Evolutionary conservation across 2,888 invertebrate genomes (phyloP).

Genomic region (Bibio marci): DNA sequence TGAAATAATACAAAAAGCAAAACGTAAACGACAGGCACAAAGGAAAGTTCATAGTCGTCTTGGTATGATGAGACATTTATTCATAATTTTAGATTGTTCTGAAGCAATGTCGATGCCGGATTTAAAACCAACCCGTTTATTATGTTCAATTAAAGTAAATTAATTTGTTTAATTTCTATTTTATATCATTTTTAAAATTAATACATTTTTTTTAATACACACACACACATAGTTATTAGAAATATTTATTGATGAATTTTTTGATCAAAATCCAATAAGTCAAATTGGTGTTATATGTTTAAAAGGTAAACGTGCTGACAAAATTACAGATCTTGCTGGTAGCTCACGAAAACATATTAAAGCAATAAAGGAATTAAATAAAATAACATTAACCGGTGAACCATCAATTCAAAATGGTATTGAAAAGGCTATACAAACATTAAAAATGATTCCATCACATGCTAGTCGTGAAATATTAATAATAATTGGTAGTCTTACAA

Average conservation of each 20-base stretch:
- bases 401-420: constrained; percentile 93
- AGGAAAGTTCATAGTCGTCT: constrained; percentile 65
- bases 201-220: neutral
- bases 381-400: constrained; percentile 65
- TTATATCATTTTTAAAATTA: constrained; percentile 3
- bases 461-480: constrained; percentile 87
- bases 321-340: constrained; percentile 78
- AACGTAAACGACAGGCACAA: constrained; percentile 55
- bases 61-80: constrained; percentile 97
- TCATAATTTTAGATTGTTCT: constrained; percentile 82
- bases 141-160: constrained; percentile 69
- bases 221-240: constrained; percentile 51
- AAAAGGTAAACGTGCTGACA: constrained; percentile 87
- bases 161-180: neutral
- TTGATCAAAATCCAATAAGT: constrained; percentile 97
- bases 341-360: constrained; percentile 66
- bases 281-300: constrained; percentile 86
- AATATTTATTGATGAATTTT: constrained; percentile 89
- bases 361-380: constrained; percentile 36
- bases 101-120: constrained; percentile 90
- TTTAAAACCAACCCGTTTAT: constrained; percentile 78
- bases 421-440: constrained; percentile 67
- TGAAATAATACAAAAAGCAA: constrained; percentile 80
- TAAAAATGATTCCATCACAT: constrained; percentile 82
- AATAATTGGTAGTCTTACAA: constrained; percentile 84